These are phyloP conservation scores for Anhinga rufa DNA, from an alignment of 2,113 vertebrate species.

Conservation along the genomic window DNA sequence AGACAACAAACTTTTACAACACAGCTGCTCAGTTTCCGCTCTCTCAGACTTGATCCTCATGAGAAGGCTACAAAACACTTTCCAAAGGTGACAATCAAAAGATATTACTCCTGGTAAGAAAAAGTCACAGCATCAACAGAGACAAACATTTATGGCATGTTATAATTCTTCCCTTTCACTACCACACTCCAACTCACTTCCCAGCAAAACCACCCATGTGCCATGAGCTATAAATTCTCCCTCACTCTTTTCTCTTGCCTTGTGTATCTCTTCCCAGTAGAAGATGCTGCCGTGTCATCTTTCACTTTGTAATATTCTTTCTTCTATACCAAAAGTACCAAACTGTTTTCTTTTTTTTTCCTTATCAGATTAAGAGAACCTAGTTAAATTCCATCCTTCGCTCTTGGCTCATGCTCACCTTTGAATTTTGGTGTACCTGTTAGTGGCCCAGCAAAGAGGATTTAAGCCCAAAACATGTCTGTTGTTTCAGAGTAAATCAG, in stretches of 20 bases:
- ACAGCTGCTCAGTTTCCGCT: not conserved
- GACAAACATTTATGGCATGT: not conserved
- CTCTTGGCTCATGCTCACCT: not conserved
- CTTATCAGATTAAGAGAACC: not conserved
- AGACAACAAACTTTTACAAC: not conserved
- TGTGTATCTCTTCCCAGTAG: not conserved
- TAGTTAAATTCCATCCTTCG: not conserved
- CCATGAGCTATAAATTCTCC: not conserved
- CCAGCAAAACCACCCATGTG: not conserved
- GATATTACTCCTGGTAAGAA: not conserved
- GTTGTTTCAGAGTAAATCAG: not conserved
- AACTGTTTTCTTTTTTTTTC: not conserved
- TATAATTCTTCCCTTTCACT: not conserved
- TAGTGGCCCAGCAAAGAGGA: not conserved
- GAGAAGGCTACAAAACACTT: not conserved
- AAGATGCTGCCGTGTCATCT: not conserved
- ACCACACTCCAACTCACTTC: not conserved
- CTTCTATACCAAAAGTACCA: not conserved
- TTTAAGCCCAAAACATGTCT: not conserved
- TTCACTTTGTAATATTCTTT: not conserved
- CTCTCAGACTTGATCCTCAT: not conserved
- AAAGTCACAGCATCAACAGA: not conserved
- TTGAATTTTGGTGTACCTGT: not conserved
- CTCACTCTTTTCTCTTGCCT: not conserved
- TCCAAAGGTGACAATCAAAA: not conserved